These are phyloP conservation scores for Berghia stephanieae DNA, from an alignment of 1,140 invertebrate species.

Conservation along the genomic window DNA sequence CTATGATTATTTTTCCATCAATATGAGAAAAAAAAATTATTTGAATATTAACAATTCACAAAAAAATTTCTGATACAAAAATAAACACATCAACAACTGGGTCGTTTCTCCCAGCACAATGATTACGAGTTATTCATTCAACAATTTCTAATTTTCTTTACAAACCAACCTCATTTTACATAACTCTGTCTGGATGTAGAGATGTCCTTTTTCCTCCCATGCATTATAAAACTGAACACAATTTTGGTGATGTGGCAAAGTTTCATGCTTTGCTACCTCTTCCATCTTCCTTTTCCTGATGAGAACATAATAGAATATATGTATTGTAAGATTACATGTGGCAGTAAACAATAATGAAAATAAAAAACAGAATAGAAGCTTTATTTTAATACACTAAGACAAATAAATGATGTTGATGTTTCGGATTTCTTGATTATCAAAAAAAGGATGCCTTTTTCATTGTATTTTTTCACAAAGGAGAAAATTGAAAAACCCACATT, in stretches of 20 bases:
- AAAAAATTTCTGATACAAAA: neutral
- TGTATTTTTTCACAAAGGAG: no score
- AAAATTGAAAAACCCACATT: neutral
- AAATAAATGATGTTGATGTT: neutral
- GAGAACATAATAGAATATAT: neutral
- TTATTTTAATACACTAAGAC: no score
- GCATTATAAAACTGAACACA: slow-evolving; percentile 76
- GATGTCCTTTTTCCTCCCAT: slow-evolving; percentile 78
- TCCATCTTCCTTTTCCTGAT: slow-evolving; percentile 72
- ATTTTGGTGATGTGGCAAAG: slow-evolving; percentile 75
- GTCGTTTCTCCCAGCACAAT: no score
- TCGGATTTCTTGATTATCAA: neutral
- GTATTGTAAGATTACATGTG: neutral
- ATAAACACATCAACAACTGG: neutral
- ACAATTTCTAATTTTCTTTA: no score
- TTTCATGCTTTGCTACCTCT: slow-evolving; percentile 78
- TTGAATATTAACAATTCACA: neutral
- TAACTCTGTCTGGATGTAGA: slow-evolving; percentile 81
- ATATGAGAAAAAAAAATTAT: neutral
- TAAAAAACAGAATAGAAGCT: no score
- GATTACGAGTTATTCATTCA: no score
- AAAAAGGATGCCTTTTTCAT: no score
- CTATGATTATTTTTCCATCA: neutral
- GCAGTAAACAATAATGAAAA: no score
- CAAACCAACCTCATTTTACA: slow-evolving; percentile 70